These are phyloP conservation scores for Papilio machaon DNA, from an alignment of 1,140 invertebrate species.

Conservation along the genomic window DNA sequence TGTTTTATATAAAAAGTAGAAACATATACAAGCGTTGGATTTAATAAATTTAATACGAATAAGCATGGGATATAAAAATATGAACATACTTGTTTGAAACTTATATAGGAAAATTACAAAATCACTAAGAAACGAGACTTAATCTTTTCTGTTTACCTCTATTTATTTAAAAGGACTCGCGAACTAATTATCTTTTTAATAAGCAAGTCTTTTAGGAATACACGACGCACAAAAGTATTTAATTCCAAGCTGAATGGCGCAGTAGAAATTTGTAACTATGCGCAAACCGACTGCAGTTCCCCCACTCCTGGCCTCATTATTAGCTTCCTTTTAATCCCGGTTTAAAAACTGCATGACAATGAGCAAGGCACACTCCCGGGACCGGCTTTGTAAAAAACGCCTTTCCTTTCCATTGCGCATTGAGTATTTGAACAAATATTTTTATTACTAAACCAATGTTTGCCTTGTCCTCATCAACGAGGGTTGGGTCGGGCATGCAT, in stretches of 20 bases:
- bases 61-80: neutral
- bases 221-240: conserved; percentile 18
- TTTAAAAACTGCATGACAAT: conserved; percentile 78
- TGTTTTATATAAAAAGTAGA: conserved; percentile 22
- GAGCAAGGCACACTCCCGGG: conserved; percentile 62
- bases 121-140: neutral
- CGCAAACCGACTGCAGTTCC: conserved; percentile 46
- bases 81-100: neutral
- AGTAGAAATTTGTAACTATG: conserved; percentile 44
- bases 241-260: conserved; percentile 21
- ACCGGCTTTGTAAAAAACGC: conserved; percentile 64
- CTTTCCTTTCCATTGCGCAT: conserved; percentile 61
- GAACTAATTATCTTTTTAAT: conserved; percentile 10
- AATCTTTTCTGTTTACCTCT: neutral
- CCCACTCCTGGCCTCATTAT: conserved; percentile 60
- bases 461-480: conserved; percentile 65
- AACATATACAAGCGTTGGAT: conserved; percentile 18
- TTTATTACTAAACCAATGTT: conserved; percentile 78
- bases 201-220: conserved; percentile 16
- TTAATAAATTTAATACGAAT: neutral
- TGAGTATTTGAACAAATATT: conserved; percentile 75
- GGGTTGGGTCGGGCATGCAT: conserved; percentile 68
- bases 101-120: neutral
- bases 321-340: conserved; percentile 76
- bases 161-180: neutral